Evolutionary conservation across 2,797 vertebrate genomes (phyloP).

Genomic region (Ctenopoma multispine): DNA sequence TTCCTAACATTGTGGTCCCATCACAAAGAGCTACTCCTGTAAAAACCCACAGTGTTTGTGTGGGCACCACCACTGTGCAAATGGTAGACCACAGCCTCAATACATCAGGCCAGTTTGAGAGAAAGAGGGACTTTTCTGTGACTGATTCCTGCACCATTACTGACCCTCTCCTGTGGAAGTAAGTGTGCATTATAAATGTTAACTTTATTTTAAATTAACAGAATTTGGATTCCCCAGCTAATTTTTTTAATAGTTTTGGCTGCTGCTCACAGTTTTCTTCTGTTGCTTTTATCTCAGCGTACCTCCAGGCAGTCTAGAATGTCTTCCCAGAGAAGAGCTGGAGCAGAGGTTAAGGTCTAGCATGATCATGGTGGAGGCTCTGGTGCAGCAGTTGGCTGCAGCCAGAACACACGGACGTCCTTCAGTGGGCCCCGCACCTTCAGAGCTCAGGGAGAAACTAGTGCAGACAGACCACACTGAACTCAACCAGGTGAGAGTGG

Average conservation of each 20-base stretch:
- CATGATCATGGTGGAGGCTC: slow-evolving; percentile 90
- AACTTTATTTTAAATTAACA: not conserved
- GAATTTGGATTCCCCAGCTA: not conserved
- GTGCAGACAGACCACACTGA: slow-evolving; percentile 89
- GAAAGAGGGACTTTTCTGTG: slow-evolving; percentile 69
- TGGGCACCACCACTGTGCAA: slow-evolving; percentile 73
- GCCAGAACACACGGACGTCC: slow-evolving; percentile 57
- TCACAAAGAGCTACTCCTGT: slow-evolving; percentile 22
- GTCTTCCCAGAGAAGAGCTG: slow-evolving; percentile 85
- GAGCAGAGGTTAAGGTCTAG: slow-evolving; percentile 88
- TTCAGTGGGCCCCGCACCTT: slow-evolving; percentile 68
- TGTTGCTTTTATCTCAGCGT: slow-evolving; percentile 77
- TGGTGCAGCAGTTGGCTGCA: slow-evolving; percentile 86
- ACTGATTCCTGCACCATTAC: slow-evolving; percentile 81
- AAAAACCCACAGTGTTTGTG: slow-evolving; percentile 65
- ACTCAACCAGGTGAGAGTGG: slow-evolving; percentile 74
- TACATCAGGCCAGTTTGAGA: slow-evolving; percentile 81
- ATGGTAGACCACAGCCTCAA: slow-evolving; percentile 76
- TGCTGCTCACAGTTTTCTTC: slow-evolving; percentile 10
- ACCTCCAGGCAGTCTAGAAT: slow-evolving; percentile 83
- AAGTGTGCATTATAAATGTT: slow-evolving; percentile 52
- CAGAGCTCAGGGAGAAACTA: slow-evolving; percentile 82
- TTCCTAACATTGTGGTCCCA: not conserved
- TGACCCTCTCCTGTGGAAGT: slow-evolving; percentile 85
- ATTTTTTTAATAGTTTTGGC: not conserved